These are phyloP conservation scores for Aurelia sp. DNA, from an alignment of 30 jellyfish, hydroid and myxozoan genomes.

Conservation along the genomic window DNA sequence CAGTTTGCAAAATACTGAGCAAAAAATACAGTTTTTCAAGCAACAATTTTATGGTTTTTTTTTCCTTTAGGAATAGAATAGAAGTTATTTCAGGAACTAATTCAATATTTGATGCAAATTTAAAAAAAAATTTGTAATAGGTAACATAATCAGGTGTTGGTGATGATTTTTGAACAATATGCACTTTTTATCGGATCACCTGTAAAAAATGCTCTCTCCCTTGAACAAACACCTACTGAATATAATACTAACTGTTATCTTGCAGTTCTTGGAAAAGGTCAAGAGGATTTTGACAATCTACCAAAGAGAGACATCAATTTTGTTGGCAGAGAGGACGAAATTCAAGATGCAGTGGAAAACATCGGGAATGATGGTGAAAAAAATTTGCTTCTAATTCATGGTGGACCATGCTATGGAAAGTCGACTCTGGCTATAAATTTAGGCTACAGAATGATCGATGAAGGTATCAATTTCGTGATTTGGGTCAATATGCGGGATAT, in stretches of 20 bases:
- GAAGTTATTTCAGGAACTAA: no score
- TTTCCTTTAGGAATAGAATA: no score
- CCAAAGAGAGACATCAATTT: not conserved
- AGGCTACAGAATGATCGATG: slow-evolving; percentile 21
- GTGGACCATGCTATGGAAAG: slow-evolving; percentile 43
- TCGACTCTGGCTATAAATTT: slow-evolving; percentile 15
- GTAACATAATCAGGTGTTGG: no score
- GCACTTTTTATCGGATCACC: no score
- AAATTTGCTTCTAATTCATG: slow-evolving; percentile 1
- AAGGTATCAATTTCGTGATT: slow-evolving; percentile 25
- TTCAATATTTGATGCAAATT: no score
- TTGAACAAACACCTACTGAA: no score
- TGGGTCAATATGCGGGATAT: slow-evolving; percentile 49
- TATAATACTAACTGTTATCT: not conserved
- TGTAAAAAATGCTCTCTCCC: no score
- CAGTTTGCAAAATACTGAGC: no score
- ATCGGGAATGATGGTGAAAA: not conserved
- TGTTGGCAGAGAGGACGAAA: slow-evolving; percentile 18
- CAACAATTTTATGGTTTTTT: no score
- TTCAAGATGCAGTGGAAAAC: not conserved
- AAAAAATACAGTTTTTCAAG: no score
- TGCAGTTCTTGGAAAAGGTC: slow-evolving; percentile 19
- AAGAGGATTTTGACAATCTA: slow-evolving; percentile 9
- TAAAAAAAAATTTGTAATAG: no score
- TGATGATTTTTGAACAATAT: no score